A percentile compares a stretch with the other conserved stretches of the same genome.
These are phyloP conservation scores for Cydia pomonella DNA, from an alignment of 1,140 invertebrate species.

Conservation along the genomic window DNA sequence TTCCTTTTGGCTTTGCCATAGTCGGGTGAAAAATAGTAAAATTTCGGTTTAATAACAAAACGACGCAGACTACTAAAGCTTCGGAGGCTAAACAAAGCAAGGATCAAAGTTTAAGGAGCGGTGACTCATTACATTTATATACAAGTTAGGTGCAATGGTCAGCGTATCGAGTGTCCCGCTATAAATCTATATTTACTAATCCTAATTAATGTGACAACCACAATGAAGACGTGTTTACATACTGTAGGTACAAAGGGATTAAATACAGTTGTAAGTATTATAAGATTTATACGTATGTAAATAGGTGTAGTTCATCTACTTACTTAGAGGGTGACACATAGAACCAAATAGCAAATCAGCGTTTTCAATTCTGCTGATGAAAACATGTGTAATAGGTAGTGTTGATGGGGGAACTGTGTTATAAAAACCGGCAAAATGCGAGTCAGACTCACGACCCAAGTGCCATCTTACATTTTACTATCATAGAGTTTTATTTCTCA, in stretches of 20 bases:
- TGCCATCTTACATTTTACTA: no score
- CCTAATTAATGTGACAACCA: slow-evolving; percentile 27
- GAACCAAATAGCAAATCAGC: not conserved
- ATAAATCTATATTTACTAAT: slow-evolving; percentile 28
- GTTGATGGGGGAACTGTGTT: not conserved
- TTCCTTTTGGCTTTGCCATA: not conserved
- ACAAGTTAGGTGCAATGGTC: not conserved
- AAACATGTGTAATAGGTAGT: not conserved
- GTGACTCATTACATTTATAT: slow-evolving; percentile 10
- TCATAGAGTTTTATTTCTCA: no score
- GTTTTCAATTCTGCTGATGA: not conserved
- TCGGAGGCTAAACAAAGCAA: not conserved
- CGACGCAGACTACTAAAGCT: not conserved
- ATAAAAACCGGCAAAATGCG: not conserved
- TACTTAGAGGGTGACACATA: not conserved
- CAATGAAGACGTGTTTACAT: slow-evolving; percentile 1
- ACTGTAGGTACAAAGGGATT: not conserved
- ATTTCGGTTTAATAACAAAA: not conserved
- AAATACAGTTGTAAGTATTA: not conserved
- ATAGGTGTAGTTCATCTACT: not conserved
- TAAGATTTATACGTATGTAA: not conserved
- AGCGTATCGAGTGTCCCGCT: not conserved
- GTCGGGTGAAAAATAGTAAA: no score
- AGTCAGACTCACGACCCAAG: no score
- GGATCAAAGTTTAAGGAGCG: not conserved